Evolutionary conservation across 2,113 vertebrate species (phyloP).

Genomic region (Bufo gargarizans): DNA sequence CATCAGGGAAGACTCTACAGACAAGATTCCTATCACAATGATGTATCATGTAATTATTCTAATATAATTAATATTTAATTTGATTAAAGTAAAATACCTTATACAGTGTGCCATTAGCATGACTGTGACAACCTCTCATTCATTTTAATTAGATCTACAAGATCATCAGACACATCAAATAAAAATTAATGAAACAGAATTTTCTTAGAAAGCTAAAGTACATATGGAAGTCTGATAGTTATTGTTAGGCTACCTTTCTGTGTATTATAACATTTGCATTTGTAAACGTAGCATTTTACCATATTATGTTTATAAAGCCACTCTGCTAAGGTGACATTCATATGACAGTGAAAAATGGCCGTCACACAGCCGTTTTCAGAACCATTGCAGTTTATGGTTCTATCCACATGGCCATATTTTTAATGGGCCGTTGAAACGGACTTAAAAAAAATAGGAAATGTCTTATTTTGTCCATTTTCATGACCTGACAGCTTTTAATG

Average conservation of each 20-base stretch:
- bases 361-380: too few relatives aligned
- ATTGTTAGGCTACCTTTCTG: not conserved
- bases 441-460: too few relatives aligned
- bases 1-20: not conserved
- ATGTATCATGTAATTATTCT: not conserved
- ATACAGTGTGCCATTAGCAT: slow-evolving; percentile 1
- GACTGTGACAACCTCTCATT: not conserved
- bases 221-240: not conserved
- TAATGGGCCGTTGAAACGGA: too few relatives aligned
- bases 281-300: too few relatives aligned
- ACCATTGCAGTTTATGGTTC: too few relatives aligned
- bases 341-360: too few relatives aligned
- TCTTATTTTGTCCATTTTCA: too few relatives aligned
- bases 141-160: slow-evolving; percentile 9
- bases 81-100: slow-evolving; percentile 1
- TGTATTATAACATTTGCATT: not conserved
- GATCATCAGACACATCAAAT: not conserved
- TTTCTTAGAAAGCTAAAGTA: not conserved
- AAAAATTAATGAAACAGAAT: not conserved
- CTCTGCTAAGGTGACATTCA: too few relatives aligned
- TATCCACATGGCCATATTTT: too few relatives aligned
- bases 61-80: slow-evolving; percentile 26
- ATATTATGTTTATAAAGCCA: too few relatives aligned
- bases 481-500: too few relatives aligned
- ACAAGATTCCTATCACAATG: not conserved